phyloP scores from a whole-genome alignment of 2,113 vertebrate genomes.

The Myotis davidii region DNA sequence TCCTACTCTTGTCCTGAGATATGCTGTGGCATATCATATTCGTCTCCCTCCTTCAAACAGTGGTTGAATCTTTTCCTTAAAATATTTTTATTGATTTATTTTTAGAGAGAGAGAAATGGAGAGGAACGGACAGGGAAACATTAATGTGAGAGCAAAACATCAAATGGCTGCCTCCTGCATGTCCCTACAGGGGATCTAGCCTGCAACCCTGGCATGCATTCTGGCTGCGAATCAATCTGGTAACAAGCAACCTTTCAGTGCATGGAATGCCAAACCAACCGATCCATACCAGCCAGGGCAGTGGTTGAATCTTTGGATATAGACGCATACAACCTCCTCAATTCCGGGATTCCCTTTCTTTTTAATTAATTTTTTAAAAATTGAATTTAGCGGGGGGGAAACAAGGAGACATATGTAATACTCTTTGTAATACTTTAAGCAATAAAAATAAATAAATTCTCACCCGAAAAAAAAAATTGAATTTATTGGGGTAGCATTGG shows the following conservation, averaged over 20 bases:
- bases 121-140: not conserved
- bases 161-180: not conserved
- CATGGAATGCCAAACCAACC: not conserved
- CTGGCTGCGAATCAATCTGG: not conserved
- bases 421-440: too few species aligned
- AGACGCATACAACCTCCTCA: not conserved
- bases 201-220: not conserved
- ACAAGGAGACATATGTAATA: too few species aligned
- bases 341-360: not conserved
- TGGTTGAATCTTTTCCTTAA: not conserved
- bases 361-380: not conserved
- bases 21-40: not conserved
- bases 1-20: not conserved
- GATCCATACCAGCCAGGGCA: not conserved
- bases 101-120: not conserved
- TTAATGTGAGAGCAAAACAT: not conserved
- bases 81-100: not conserved
- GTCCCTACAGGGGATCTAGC: not conserved
- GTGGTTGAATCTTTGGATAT: not conserved
- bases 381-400: too few species aligned
- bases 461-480: too few species aligned
- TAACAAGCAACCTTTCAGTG: not conserved
- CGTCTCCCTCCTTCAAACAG: not conserved
- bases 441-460: too few species aligned
- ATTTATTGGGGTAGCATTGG: too few species aligned